A percentile compares a stretch with the other conserved stretches of the same genome.
These are phyloP conservation scores for Eueremaeus valkanovi DNA, from an alignment of 2,888 invertebrate species.

Conservation along the genomic window DNA sequence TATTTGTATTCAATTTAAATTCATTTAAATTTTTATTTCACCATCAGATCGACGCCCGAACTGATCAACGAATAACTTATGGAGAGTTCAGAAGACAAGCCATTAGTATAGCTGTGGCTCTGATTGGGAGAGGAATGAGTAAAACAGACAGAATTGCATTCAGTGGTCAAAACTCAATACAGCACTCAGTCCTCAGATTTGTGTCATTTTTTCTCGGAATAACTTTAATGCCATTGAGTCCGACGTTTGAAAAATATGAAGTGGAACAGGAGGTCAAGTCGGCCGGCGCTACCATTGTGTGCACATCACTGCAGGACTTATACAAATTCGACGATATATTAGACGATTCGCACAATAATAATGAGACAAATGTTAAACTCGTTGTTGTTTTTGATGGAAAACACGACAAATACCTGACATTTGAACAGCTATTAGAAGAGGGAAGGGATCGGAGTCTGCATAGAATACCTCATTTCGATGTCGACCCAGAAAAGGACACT, in stretches of 20 bases:
- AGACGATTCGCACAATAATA: not conserved
- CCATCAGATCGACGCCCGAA: slow-evolving; percentile 8
- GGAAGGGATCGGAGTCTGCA: not conserved
- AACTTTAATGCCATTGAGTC: not conserved
- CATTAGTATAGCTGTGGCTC: slow-evolving; percentile 12
- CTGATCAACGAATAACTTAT: not conserved
- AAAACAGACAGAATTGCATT: slow-evolving; percentile 20
- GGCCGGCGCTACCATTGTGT: not conserved
- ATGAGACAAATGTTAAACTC: not conserved
- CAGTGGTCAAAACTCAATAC: slow-evolving; percentile 14
- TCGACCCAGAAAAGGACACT: not conserved
- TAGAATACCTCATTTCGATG: slow-evolving; percentile 6
- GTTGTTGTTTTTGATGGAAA: slow-evolving; percentile 5
- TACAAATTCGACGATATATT: not conserved
- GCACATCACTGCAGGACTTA: not conserved
- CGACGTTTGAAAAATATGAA: not conserved
- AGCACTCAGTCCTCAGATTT: slow-evolving; percentile 21
- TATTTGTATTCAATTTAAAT: not conserved
- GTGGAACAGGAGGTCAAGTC: not conserved
- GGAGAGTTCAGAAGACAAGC: not conserved
- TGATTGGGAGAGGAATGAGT: slow-evolving; percentile 28
- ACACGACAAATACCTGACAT: not conserved
- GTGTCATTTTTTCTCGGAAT: slow-evolving; percentile 2
- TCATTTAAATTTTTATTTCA: not conserved
- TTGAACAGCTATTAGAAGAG: not conserved